These are phyloP conservation scores for Gallinago jamesoni DNA, from an alignment of 2,113 vertebrate genomes.

Conservation along the genomic window DNA sequence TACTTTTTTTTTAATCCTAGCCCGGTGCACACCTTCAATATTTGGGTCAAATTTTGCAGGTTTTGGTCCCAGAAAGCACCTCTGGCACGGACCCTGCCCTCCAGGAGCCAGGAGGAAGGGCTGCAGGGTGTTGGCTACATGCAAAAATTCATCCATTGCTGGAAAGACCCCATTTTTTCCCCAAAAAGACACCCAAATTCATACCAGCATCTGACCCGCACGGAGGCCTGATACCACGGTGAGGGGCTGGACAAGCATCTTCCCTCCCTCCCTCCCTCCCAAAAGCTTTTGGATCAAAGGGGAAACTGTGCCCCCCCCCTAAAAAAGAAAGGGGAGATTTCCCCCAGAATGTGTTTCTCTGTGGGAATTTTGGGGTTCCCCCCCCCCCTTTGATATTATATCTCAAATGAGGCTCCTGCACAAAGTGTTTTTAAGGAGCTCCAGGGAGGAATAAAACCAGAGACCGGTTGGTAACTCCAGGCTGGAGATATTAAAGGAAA, in stretches of 20 bases:
- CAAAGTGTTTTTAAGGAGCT: not conserved
- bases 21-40: too few species aligned
- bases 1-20: not conserved
- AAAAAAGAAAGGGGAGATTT: not conserved
- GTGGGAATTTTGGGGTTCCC: not conserved
- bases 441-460: not conserved
- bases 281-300: not conserved
- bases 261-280: not conserved
- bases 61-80: not conserved
- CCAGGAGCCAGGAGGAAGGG: too few species aligned
- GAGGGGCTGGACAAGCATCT: not conserved
- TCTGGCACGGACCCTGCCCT: too few species aligned
- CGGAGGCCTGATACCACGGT: not conserved
- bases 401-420: not conserved
- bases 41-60: not conserved
- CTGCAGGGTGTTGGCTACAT: not conserved
- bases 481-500: not conserved
- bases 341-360: not conserved
- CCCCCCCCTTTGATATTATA: too few species aligned
- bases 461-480: rapidly evolving
- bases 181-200: not conserved
- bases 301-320: not conserved
- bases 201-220: rapidly evolving
- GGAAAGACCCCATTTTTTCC: not conserved
- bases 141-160: not conserved